These are phyloP conservation scores for Peromyscus eremicus DNA, from an alignment of 2,797 vertebrate genomes.

Conservation along the genomic window DNA sequence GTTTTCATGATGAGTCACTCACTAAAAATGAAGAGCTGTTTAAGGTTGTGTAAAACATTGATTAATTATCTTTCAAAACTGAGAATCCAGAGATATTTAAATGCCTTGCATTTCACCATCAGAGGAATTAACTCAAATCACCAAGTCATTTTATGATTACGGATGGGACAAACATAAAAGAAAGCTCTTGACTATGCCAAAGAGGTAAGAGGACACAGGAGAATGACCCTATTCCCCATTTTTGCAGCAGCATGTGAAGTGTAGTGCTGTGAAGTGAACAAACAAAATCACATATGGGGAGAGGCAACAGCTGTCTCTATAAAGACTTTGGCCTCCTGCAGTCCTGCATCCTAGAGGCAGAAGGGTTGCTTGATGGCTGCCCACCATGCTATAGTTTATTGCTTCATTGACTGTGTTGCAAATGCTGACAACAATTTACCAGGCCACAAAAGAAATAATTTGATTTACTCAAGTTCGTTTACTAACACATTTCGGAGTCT, in stretches of 20 bases:
- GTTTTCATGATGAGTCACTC: conserved; percentile 78
- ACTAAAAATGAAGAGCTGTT: conserved; percentile 83
- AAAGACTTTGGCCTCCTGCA: conserved; percentile 76
- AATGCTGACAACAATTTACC: conserved; percentile 82
- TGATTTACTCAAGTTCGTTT: conserved; percentile 79
- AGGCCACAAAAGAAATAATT: conserved; percentile 81
- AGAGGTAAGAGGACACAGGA: conserved; percentile 64
- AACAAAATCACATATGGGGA: conserved; percentile 75
- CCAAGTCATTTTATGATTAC: conserved; percentile 66
- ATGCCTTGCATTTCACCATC: conserved; percentile 76
- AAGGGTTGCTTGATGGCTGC: conserved; percentile 68
- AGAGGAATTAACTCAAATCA: conserved; percentile 80
- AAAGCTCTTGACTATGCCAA: neutral
- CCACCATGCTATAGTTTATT: conserved; percentile 77
- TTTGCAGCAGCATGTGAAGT: conserved; percentile 70
- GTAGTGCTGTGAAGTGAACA: conserved; percentile 67
- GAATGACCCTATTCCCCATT: conserved; percentile 70
- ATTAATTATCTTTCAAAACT: conserved; percentile 83
- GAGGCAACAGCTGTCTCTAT: conserved; percentile 78
- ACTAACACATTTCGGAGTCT: conserved; percentile 76
- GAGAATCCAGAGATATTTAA: conserved; percentile 80
- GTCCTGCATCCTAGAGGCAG: conserved; percentile 78
- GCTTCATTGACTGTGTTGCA: conserved; percentile 82
- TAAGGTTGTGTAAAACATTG: conserved; percentile 82
- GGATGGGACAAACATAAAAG: neutral